Evolutionary conservation across 2,797 vertebrate species (phyloP).

Genomic region (Cephalopachus bancanus): DNA sequence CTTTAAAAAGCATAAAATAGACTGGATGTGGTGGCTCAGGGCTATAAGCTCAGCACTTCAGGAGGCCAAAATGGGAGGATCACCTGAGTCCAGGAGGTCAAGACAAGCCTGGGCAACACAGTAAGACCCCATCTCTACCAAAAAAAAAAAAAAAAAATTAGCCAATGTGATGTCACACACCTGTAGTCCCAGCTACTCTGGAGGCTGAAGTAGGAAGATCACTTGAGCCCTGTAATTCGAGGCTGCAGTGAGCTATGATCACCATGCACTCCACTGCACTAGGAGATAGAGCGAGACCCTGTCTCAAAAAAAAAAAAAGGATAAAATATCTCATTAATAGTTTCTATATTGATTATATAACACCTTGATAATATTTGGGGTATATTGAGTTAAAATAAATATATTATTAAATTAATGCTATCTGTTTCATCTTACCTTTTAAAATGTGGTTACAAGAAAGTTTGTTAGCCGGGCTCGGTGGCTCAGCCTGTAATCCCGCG

Average conservation of each 20-base stretch:
- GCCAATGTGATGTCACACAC: neutral
- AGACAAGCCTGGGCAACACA: neutral
- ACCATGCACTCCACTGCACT: neutral
- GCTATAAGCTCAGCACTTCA: neutral
- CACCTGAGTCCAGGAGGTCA: neutral
- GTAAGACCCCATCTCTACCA: no score
- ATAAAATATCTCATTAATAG: neutral
- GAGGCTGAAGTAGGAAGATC: neutral
- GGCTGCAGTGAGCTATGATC: neutral
- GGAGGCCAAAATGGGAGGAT: neutral
- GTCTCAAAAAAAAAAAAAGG: neutral
- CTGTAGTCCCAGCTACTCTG: neutral
- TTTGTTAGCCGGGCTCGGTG: neutral
- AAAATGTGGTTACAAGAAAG: neutral
- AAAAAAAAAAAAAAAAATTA: neutral
- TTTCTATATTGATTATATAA: neutral
- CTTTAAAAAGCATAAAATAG: neutral
- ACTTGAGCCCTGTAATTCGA: neutral
- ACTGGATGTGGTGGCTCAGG: neutral
- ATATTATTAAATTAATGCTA: neutral
- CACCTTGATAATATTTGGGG: neutral
- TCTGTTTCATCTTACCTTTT: slow-evolving; percentile 33
- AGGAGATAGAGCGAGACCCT: neutral
- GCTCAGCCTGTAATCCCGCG: no score
- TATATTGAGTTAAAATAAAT: neutral